Conservation (phyloP, 2,113 vertebrate species). For the Carlito syrichta region DNA sequence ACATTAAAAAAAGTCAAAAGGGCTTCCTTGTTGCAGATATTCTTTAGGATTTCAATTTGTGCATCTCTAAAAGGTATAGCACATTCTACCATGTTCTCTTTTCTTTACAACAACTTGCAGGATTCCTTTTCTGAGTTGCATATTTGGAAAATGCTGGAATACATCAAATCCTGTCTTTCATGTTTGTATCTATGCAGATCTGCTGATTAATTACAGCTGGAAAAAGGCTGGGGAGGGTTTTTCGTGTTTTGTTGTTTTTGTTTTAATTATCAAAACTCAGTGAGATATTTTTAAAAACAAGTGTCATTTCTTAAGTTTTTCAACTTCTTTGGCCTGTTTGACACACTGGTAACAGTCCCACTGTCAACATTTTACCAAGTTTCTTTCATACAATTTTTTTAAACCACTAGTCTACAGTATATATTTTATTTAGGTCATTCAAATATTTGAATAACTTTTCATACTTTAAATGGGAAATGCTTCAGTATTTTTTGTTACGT, state of each 20-base stretch:
- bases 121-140: not conserved
- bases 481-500: conserved; percentile 13
- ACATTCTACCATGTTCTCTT: not conserved
- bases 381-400: not conserved
- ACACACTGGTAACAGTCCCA: not conserved
- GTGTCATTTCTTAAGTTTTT: not conserved
- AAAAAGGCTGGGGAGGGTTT: not conserved
- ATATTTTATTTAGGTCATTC: not conserved
- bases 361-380: not conserved
- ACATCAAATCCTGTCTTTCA: not conserved
- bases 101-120: not conserved
- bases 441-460: not conserved
- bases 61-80: not conserved
- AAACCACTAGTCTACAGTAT: not conserved
- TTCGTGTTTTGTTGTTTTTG: too few relatives aligned
- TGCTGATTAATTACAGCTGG: not conserved
- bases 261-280: not conserved
- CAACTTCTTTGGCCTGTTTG: not conserved
- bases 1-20: not conserved
- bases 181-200: not conserved
- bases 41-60: not conserved
- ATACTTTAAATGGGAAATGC: not conserved
- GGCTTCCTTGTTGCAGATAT: not conserved
- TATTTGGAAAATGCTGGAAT: not conserved
- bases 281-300: not conserved